Conservation (phyloP, 2,888 invertebrate genomes). For the Limnephilus marmoratus region DNA sequence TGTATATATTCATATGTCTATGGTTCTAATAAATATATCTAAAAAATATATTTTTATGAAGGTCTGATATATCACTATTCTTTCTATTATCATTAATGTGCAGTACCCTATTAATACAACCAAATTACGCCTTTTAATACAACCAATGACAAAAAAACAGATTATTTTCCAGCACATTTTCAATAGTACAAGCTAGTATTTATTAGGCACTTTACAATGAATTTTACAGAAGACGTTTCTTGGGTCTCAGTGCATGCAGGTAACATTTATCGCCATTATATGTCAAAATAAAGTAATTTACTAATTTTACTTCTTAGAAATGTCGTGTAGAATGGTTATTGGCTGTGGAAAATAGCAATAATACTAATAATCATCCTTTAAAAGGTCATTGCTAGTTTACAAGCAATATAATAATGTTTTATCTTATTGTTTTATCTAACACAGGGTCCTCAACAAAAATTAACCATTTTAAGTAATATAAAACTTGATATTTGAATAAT, state of each 20-base stretch:
- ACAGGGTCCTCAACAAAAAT: neutral
- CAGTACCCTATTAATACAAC: too few relatives aligned
- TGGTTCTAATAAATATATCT: too few relatives aligned
- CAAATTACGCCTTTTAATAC: too few relatives aligned
- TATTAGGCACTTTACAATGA: neutral
- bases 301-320: neutral
- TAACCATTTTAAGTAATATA: neutral
- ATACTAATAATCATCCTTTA: neutral
- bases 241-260: neutral
- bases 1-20: too few relatives aligned
- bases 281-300: neutral
- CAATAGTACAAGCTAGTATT: neutral
- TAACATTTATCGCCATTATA: neutral
- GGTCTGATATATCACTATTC: too few relatives aligned
- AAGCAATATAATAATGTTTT: neutral
- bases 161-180: neutral
- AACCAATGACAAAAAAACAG: too few relatives aligned
- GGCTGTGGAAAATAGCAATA: neutral
- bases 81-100: too few relatives aligned
- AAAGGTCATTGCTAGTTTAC: slow-evolving; percentile 9
- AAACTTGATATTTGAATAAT: neutral
- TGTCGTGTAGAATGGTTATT: neutral
- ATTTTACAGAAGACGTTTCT: neutral
- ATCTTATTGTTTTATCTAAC: neutral
- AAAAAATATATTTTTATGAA: too few relatives aligned